phyloP scores from a whole-genome alignment of 2,888 invertebrate species.

The Oegoconia quadripuncta region DNA sequence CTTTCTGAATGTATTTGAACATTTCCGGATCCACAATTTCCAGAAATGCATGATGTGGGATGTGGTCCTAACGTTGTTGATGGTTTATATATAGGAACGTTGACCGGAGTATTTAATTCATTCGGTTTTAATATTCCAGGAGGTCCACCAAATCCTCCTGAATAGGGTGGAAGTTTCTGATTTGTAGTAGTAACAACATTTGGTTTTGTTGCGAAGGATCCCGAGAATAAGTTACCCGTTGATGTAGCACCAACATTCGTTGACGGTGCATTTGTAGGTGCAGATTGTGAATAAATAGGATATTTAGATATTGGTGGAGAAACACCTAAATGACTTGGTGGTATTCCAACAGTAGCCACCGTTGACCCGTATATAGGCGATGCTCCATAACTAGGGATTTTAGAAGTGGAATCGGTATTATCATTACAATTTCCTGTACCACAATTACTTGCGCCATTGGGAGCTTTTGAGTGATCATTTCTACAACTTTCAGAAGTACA shows the following conservation, averaged over 20 bases:
- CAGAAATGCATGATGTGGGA: constrained; percentile 5
- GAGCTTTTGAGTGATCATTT: constrained; percentile 2
- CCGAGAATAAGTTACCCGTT: constrained; percentile 6
- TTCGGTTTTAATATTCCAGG: constrained; percentile 24
- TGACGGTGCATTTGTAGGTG: neutral
- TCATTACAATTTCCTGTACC: constrained; percentile 29
- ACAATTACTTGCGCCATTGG: constrained; percentile 20
- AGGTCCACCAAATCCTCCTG: constrained; percentile 33
- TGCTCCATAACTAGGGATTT: constrained; percentile 19
- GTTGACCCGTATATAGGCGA: constrained; percentile 12
- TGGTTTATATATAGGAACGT: constrained; percentile 6
- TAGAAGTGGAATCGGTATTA: constrained; percentile 5
- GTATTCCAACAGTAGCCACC: constrained; percentile 6
- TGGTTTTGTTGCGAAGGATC: constrained; percentile 8
- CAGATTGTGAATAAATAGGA: constrained; percentile 8
- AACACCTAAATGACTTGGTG: neutral
- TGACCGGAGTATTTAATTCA: constrained; percentile 6
- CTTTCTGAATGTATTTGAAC: too few species aligned
- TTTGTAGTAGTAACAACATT: constrained; percentile 1
- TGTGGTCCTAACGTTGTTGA: too few species aligned
- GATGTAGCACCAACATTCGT: constrained; percentile 7
- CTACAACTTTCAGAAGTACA: constrained; percentile 21
- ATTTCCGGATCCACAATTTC: constrained; percentile 7
- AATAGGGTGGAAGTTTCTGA: constrained; percentile 24
- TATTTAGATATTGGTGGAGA: neutral